phyloP scores from a whole-genome alignment of 2,113 vertebrate species.

The Gnathonemus echidnorhynchus region DNA sequence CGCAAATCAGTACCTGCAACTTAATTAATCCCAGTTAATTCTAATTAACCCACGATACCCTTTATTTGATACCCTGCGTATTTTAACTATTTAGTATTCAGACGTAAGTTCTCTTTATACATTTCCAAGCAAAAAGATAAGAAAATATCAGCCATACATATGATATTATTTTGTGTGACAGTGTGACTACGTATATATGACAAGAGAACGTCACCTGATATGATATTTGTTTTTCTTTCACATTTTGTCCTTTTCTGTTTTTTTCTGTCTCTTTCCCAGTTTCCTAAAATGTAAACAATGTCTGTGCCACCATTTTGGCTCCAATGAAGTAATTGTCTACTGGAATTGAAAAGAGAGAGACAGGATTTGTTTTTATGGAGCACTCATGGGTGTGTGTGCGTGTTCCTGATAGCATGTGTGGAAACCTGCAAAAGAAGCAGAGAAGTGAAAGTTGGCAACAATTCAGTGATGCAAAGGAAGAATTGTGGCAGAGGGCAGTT shows the following conservation, averaged over 20 bases:
- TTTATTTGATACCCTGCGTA: neutral
- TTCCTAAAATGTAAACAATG: slow-evolving; percentile 22
- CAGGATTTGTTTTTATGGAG: neutral
- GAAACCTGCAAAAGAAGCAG: neutral
- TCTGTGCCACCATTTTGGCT: slow-evolving; percentile 22
- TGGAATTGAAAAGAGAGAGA: neutral
- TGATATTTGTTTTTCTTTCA: neutral
- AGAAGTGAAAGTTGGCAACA: neutral
- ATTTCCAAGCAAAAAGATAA: neutral
- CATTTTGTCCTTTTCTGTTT: neutral
- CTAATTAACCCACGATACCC: neutral
- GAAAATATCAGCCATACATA: neutral
- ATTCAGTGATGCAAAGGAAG: neutral
- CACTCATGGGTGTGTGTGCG: neutral
- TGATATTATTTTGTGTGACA: neutral
- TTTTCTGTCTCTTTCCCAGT: neutral
- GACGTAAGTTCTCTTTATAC: neutral
- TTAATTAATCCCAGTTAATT: neutral
- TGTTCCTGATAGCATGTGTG: neutral
- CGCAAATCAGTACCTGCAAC: neutral
- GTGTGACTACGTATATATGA: neutral
- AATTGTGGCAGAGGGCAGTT: slow-evolving; percentile 13
- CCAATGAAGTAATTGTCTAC: neutral
- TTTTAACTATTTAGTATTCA: neutral
- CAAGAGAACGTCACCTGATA: neutral